phyloP scores from a whole-genome alignment of 2,797 vertebrate genomes.

The Falco concolor region DNA sequence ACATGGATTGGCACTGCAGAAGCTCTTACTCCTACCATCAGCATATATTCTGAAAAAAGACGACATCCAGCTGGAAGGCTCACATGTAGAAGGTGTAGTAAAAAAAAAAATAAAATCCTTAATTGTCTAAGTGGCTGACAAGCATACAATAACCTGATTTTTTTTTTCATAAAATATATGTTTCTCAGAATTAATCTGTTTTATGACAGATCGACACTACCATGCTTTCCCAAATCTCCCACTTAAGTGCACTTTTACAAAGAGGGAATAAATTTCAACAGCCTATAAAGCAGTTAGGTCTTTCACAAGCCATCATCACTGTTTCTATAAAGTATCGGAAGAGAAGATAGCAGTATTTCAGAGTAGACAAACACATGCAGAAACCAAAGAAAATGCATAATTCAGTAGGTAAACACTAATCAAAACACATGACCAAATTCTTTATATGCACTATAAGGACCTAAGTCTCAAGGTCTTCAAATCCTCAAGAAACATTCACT shows the following conservation, averaged over 20 bases:
- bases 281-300: background rate
- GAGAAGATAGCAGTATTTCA: background rate
- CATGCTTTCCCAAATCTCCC: background rate
- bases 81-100: background rate
- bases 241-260: background rate
- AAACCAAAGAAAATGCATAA: background rate
- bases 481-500: background rate
- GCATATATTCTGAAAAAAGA: background rate
- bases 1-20: background rate
- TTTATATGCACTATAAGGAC: background rate
- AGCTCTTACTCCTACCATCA: background rate
- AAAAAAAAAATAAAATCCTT: background rate
- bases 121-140: background rate
- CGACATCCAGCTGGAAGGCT: background rate
- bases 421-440: background rate
- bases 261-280: background rate
- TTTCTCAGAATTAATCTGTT: background rate
- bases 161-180: background rate
- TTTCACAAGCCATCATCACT: background rate
- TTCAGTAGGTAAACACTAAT: background rate
- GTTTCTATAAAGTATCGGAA: background rate
- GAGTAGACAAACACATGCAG: background rate
- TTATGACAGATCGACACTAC: background rate
- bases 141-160: background rate
- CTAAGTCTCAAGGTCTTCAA: background rate